Conservation (phyloP, 2,113 vertebrate species). For the Lagopus leucura region DNA sequence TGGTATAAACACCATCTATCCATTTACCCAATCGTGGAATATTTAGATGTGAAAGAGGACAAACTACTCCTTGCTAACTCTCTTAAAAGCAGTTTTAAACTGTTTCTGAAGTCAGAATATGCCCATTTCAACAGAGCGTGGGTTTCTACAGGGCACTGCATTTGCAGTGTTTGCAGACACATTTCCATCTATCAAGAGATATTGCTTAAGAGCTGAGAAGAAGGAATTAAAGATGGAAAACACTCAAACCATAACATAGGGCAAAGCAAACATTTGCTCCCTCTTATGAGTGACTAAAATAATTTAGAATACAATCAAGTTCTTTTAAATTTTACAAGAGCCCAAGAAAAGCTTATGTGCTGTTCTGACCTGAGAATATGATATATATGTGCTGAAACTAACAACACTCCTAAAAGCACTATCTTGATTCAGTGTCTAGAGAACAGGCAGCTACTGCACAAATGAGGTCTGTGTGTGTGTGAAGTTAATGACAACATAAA, state of each 20-base stretch:
- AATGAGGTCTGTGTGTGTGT: not conserved
- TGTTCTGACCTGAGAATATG: not conserved
- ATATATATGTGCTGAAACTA: not conserved
- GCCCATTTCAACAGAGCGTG: not conserved
- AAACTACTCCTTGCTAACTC: not conserved
- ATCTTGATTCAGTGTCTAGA: not conserved
- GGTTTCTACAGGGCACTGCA: not conserved
- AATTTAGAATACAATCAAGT: not conserved
- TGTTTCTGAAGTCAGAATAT: not conserved
- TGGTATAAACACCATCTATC: not conserved
- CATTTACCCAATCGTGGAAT: not conserved
- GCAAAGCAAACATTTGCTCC: not conserved
- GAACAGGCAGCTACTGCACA: not conserved
- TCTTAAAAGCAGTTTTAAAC: not conserved
- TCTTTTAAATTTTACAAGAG: not conserved
- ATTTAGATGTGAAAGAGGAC: not conserved
- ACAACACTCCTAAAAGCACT: not conserved
- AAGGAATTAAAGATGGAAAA: not conserved
- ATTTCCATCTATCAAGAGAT: not conserved
- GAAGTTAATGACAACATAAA: not conserved
- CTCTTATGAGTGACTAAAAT: not conserved
- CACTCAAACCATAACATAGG: not conserved
- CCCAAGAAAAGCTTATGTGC: not conserved
- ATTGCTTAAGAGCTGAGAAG: not conserved
- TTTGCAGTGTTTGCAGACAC: not conserved